These are phyloP conservation scores for Habropoda laboriosa DNA, from an alignment of 1,140 invertebrate species.

Conservation along the genomic window DNA sequence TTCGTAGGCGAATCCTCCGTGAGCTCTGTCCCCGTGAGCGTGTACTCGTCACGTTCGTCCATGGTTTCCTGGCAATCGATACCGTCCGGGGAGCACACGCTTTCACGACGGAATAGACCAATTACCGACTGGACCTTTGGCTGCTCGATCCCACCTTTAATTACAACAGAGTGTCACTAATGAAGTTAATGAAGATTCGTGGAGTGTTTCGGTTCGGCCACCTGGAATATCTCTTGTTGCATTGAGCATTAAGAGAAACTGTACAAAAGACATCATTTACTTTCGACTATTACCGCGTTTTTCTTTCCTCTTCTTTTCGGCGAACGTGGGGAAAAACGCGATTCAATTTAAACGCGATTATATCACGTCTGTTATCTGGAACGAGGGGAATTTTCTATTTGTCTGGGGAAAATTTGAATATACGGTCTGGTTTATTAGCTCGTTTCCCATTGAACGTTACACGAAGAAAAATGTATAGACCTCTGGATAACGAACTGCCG, in stretches of 20 bases:
- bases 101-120: constrained; percentile 80
- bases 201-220: constrained; percentile 6
- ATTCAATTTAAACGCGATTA: background rate
- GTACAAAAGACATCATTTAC: background rate
- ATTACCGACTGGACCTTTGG: constrained; percentile 81
- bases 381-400: background rate
- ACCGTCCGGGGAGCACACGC: constrained; percentile 71
- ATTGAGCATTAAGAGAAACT: background rate
- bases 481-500: background rate
- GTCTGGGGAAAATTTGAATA: constrained; percentile 1
- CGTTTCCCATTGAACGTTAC: constrained; percentile 1
- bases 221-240: background rate
- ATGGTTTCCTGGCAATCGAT: constrained; percentile 71
- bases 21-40: constrained; percentile 68
- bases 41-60: constrained; percentile 75
- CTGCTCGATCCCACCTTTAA: constrained; percentile 81
- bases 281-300: too few species aligned
- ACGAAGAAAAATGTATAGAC: background rate
- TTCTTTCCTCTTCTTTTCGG: background rate
- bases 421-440: background rate
- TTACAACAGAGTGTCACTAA: constrained; percentile 21
- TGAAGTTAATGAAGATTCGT: background rate
- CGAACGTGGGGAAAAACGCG: background rate
- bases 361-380: background rate
- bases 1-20: constrained; percentile 70